Conservation (phyloP, 2,888 invertebrate genomes). For the Acanthosepion pharaonis region DNA sequence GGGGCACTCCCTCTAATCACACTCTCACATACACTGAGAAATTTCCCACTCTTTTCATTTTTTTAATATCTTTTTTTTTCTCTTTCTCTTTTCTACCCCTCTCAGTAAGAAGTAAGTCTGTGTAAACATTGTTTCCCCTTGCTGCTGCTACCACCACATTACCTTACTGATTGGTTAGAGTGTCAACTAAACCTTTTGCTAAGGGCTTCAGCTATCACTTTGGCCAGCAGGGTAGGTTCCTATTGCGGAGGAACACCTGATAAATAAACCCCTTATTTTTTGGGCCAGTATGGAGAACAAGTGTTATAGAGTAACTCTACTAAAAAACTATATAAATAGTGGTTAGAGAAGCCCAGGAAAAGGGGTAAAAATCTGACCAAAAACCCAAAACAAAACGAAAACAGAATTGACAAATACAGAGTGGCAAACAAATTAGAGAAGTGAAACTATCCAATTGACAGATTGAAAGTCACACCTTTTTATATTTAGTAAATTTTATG, state of each 20-base stretch:
- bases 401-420: not conserved
- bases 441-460: not conserved
- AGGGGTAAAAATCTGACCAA: not conserved
- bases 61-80: not conserved
- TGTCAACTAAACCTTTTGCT: not conserved
- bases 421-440: not conserved
- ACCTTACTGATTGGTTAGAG: not conserved
- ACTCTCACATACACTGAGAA: not conserved
- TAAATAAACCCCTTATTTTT: not conserved
- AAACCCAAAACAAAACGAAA: not conserved
- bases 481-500: not conserved
- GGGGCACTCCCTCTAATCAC: not conserved
- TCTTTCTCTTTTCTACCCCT: not conserved
- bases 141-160: not conserved
- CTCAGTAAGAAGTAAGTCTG: not conserved
- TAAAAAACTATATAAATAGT: not conserved
- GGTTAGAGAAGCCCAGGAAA: not conserved
- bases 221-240: not conserved
- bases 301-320: not conserved
- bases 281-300: not conserved
- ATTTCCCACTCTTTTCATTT: not conserved
- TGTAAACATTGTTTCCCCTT: not conserved
- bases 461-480: not conserved
- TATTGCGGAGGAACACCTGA: not conserved
- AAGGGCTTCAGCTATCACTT: not conserved